Evolutionary conservation across 2,888 invertebrate genomes (phyloP).

Genomic region (Phortica okadai): DNA sequence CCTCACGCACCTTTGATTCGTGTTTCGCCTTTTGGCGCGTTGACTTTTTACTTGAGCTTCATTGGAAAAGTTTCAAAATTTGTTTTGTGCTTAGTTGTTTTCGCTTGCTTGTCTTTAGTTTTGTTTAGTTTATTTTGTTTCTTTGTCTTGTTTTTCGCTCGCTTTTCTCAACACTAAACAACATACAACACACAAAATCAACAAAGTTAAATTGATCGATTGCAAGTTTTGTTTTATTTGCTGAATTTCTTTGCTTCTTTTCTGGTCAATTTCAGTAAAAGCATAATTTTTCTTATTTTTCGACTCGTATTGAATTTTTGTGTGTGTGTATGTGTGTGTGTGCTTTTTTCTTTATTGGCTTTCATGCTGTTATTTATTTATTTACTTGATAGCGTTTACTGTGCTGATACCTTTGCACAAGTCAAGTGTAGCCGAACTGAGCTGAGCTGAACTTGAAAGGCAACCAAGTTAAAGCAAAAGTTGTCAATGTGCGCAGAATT

Average conservation of each 20-base stretch:
- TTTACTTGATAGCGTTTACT: not conserved
- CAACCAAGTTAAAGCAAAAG: not conserved
- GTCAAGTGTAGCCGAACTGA: not conserved
- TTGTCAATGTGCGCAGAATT: not conserved
- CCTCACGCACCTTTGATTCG: not conserved
- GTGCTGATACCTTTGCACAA: not conserved
- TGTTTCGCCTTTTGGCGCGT: slow-evolving; percentile 15
- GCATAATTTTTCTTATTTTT: slow-evolving; percentile 1
- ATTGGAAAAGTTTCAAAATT: slow-evolving; percentile 36
- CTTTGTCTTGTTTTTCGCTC: slow-evolving; percentile 20
- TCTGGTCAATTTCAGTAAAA: slow-evolving; percentile 18
- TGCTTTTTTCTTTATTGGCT: slow-evolving; percentile 25
- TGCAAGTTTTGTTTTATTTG: slow-evolving; percentile 20
- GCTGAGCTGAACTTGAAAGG: no score
- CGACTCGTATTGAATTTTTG: no score
- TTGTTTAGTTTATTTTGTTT: slow-evolving; percentile 27
- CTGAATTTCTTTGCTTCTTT: slow-evolving; percentile 17
- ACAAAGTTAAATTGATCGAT: slow-evolving; percentile 37
- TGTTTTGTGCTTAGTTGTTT: slow-evolving; percentile 9
- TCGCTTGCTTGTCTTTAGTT: slow-evolving; percentile 35
- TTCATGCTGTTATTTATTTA: not conserved
- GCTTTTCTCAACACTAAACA: slow-evolving; percentile 7
- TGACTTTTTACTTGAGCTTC: slow-evolving; percentile 27
- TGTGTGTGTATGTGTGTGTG: not conserved
- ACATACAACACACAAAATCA: not conserved